Conservation (phyloP, 2,113 vertebrate genomes). For the Anarrhichthys ocellatus region DNA sequence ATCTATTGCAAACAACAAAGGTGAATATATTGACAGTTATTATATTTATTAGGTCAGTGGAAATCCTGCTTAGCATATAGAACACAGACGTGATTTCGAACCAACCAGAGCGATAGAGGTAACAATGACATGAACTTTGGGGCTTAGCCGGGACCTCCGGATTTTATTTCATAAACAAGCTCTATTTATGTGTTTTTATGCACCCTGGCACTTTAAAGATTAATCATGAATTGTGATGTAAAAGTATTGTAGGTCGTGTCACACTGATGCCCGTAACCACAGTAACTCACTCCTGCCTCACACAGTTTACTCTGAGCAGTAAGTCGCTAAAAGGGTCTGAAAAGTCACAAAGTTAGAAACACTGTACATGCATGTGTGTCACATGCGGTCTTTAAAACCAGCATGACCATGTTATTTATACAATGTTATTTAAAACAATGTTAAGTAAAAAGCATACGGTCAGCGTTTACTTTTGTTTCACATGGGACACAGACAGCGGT, state of each 20-base stretch:
- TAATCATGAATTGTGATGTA: neutral
- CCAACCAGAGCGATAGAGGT: neutral
- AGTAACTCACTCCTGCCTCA: neutral
- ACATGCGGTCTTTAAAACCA: neutral
- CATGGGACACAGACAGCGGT: neutral
- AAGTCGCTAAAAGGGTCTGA: neutral
- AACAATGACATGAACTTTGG: neutral
- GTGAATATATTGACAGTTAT: neutral
- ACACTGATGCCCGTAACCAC: neutral
- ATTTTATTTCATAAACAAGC: neutral
- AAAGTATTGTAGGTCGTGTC: neutral
- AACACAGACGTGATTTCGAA: neutral
- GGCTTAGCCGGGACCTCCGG: too few species aligned
- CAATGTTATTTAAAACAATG: neutral
- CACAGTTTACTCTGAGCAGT: neutral
- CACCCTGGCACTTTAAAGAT: neutral
- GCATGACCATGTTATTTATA: neutral
- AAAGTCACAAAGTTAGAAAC: neutral
- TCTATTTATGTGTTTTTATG: neutral
- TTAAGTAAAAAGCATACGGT: too few species aligned
- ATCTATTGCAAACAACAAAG: neutral
- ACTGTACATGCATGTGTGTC: neutral
- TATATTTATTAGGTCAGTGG: neutral
- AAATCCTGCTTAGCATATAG: neutral
- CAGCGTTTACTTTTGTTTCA: neutral